Evolutionary conservation across 1,140 invertebrate species (phyloP), one percentile per base, ranked within the genome.

Genomic region (Papilio polyxenes): DNA sequence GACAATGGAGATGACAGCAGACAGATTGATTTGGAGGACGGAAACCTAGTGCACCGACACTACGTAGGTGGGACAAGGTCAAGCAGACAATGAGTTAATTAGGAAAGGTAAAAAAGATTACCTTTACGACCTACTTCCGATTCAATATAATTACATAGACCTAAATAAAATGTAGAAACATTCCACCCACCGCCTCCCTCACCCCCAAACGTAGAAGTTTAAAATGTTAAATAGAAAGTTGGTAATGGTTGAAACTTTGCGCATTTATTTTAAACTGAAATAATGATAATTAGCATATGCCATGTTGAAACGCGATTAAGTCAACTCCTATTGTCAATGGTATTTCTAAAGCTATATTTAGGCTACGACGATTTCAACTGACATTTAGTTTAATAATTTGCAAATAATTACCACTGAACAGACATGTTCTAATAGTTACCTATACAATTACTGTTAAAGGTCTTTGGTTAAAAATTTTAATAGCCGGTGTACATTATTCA

Each of bases 211-310:
- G 74, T 69, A 48, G 15, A 81, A 82, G 56, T 84, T 84, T 82
- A 82, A 82, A 84, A 84, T 84, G 82, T 84, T 59, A 84, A 82
- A 79, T 62, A 15, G 17, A 72, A 72, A 72, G 65, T 72, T 40
- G 56, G 79, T 87, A 86, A 87, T 87, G 83, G 83, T 53, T 78
- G 40, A 82, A 85, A 83, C 59, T 86, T 86, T 80, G 79, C 69
- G 81, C 69, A 86, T 86, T 83, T 84, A 86, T 86, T 82, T 83
- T 81, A 82, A 75, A 78, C 51, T 81, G 75, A 79, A 82, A 65
- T 75, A 82, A 85, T 82, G 84, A 83, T 88, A 88, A 88, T 88
- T 88, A 88, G 80, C 65, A 80, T 83, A 85, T 88, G 69, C 81
- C 87, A 86, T 88, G 87, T 79, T 72, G 20, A 44, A 65, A 40